Evolutionary conservation across 1,140 invertebrate species (phyloP), one percentile per base, ranked within the genome.

Genomic region (Aphelenchoides fujianensis): DNA sequence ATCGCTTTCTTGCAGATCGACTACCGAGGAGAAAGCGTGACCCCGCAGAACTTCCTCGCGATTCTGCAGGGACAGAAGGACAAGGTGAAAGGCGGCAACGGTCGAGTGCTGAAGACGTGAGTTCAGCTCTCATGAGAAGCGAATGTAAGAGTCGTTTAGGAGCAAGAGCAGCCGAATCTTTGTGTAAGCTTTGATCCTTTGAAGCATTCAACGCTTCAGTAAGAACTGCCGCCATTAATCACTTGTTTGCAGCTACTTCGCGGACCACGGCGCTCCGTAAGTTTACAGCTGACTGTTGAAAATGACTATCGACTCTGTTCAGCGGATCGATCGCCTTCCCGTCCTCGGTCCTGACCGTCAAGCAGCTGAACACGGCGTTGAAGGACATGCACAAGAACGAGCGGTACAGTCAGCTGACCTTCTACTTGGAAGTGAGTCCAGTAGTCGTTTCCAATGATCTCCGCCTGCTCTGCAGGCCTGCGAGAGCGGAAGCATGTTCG

Each of bases 401-500:
- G 30, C 84, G 82, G 69, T 89, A 84, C 81, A 35, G 32, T 31
- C 59, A 79, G 48, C 53, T 83, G 30, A 86, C 89, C 9, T 84
- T 90, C 59, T 90, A 90, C 82, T 79, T 90, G 67, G 89, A 90
- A 82, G 88, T 48, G 41, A 48, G 23, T 48, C 41, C 41, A 48
- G 23, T 48, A 12, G 12, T 68, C 36, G n/a, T 12, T 9, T 28
- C 3, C 3, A n/a, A 67, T 32, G 86, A 12, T 89, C 89, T 85
- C 86, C 89, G 0, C 90, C 89, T 79, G 5, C 7, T 59, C 32
- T 7, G 55, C 5, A 19, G 74, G n/a, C 89, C 12, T 90, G 89
- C 84, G 88, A 90, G 80, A 89, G 88, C 53, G 89, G 89, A 3
- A 90, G 89, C 0, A 90, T 90, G 88, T 90, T 90, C 84, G 82